Evolutionary conservation across 2,888 invertebrate species (phyloP), one percentile per base, ranked within the genome.

Genomic region (Unio delphinus): DNA sequence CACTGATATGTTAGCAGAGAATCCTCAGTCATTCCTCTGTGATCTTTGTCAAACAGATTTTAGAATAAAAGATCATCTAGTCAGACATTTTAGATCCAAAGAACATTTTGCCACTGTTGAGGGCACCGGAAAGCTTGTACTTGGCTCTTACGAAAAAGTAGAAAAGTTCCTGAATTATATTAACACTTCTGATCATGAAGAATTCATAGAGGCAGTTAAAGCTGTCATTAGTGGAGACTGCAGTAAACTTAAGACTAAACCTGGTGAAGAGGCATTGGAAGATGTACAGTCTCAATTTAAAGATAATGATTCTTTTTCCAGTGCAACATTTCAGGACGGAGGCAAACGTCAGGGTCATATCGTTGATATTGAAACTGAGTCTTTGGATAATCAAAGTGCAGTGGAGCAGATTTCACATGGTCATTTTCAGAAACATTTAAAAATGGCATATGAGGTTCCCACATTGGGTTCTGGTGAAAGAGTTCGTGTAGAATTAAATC

Each of bases 21-120:
- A 98, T 91, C 98, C 98, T 4, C 93, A 98, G 65, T 98, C 98
- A 26, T 99, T 98, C 90, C 95, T 97, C 86, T 99, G 99, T 91
- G 94, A 94, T 28, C 97, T 98, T 88, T 99, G 99, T 90, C 96
- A 95, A 88, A 95, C 97, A 81, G 98, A 97, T 15, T 99, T 99
- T 90, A 84, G 91, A 15, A 98, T 98, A 86, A 98, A 97, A 87
- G 99, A 98, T 0, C 98, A 98, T 90, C 91, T 99, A 84, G 97
- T 98, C 0, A 98, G 98, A 90, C 99, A 99, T 92, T 92, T 99
- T 74, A 93, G 98, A 69, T 97, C 97, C 77, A 97, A 97, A 92
- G 95, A 96, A 93, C 98, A 98, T 88, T 96, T 98, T 60, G 96
- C 96, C 94, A 94, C 95, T 84, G 92, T 98, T 76, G 98, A 98